Conservation (phyloP, 2,888 invertebrate species). For the Parnassius orleans region DNA sequence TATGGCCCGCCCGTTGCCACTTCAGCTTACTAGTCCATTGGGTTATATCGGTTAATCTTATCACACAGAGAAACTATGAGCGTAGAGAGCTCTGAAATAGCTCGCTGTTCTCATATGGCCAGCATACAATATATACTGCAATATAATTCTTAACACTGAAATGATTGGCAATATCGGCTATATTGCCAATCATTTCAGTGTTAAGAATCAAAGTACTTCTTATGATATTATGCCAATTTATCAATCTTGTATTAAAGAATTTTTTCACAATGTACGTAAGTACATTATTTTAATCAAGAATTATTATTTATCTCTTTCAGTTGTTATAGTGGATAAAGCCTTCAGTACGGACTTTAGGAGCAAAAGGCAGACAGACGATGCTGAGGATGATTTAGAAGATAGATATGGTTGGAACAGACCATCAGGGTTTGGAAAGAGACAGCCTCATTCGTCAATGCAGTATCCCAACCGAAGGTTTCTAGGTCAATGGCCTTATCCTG, state of each 20-base stretch:
- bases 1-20: too few relatives aligned
- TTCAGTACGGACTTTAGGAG: constrained; percentile 44
- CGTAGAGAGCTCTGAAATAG: too few relatives aligned
- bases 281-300: neutral
- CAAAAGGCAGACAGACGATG: constrained; percentile 42
- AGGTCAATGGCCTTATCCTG: constrained; percentile 18
- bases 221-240: neutral
- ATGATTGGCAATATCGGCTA: too few relatives aligned
- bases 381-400: constrained; percentile 50
- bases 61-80: too few relatives aligned
- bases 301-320: constrained; percentile 39
- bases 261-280: neutral
- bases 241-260: neutral
- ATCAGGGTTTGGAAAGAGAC: constrained; percentile 2
- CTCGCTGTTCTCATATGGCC: too few relatives aligned
- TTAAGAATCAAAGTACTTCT: too few relatives aligned
- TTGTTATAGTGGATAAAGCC: constrained; percentile 40
- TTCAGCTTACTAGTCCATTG: too few relatives aligned
- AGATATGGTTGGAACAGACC: constrained; percentile 49
- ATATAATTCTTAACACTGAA: too few relatives aligned
- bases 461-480: constrained; percentile 21
- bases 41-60: too few relatives aligned
- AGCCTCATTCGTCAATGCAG: constrained; percentile 9
- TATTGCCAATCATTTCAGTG: too few relatives aligned
- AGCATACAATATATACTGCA: too few relatives aligned